Evolutionary conservation across 2,888 invertebrate species (phyloP), one percentile per base, ranked within the genome.

Genomic region (Myopa tessellatipennis): DNA sequence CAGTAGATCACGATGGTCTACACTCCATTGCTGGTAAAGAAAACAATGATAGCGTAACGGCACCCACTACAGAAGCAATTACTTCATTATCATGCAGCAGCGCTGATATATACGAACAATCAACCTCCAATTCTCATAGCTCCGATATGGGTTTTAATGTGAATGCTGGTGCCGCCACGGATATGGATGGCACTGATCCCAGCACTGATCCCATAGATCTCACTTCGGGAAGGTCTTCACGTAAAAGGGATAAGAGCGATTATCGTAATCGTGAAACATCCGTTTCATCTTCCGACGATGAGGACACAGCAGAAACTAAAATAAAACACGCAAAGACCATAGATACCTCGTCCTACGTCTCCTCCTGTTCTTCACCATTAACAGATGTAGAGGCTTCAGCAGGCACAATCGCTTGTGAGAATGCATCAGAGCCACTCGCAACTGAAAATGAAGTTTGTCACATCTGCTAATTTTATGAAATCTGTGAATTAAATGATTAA

Each of bases 221-320:
- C 61, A 68, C 67, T 58, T 74, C 67, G 36, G 55, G 12, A 18
- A 67, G 67, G 58, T 26, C 18, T n/a, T 12, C 38, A 3, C 67
- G 40, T 40, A 68, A 40, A 55, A 58, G 52, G 16, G 52, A 38
- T 36, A 68, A 74, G 34, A 26, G 36, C 3, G 52, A 58, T n/a
- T 67, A 55, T 45, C 74, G 74, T n/a, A 74, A 58, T 55, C 74
- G 67, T 10, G 34, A 50, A 18, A 40, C 55, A 67, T 38, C 55
- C 7, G 10, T 8, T 36, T 58, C 74, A 18, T 67, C 74, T n/a
- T 67, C 67, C 45, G 79, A 82, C 10, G 77, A 77, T 16, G 74
- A 52, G 14, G 76, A 72, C 69, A 65, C n/a, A 8, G 40, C 63
- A 4, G 77, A 68, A 0, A 77, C 77, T 26, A 70, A 26, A 36